Evolutionary conservation across 2,888 invertebrate species (phyloP).

Genomic region (Coleophora flavipennella): DNA sequence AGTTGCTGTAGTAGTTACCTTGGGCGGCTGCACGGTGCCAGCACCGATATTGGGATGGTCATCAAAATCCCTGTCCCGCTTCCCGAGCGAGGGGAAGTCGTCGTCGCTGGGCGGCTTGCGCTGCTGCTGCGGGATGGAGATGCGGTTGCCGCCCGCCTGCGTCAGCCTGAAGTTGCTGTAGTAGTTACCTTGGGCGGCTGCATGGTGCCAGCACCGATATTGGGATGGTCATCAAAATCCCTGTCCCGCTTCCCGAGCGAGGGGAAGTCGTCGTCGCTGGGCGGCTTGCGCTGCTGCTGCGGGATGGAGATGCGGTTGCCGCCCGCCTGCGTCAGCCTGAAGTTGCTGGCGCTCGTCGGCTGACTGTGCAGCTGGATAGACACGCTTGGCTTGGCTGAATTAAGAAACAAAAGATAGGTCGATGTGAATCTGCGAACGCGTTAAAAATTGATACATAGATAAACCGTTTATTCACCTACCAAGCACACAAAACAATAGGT

Average conservation of each 20-base stretch:
- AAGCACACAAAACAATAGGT: too few species aligned
- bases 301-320: constrained; percentile 1
- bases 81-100: constrained; percentile 37
- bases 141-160: constrained; percentile 11
- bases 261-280: constrained; percentile 34
- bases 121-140: constrained; percentile 1
- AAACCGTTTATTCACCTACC: too few species aligned
- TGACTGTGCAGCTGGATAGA: constrained; percentile 64
- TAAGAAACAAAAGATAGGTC: too few species aligned
- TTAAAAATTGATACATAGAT: too few species aligned
- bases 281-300: constrained; percentile 39
- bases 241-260: constrained; percentile 36
- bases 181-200: constrained; percentile 51
- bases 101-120: constrained; percentile 22
- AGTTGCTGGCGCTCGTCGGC: constrained; percentile 60
- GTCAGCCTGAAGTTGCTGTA: too few species aligned
- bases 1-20: constrained; percentile 54
- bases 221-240: constrained; percentile 41
- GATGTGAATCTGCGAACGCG: too few species aligned
- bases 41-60: constrained; percentile 57
- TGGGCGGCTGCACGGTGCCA: constrained; percentile 20
- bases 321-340: constrained; percentile 18
- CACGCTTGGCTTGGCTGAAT: constrained; percentile 59
- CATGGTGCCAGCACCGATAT: too few species aligned
- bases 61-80: too few species aligned